Evolutionary conservation across 2,113 vertebrate species (phyloP).

Genomic region (Pithys albifrons): DNA sequence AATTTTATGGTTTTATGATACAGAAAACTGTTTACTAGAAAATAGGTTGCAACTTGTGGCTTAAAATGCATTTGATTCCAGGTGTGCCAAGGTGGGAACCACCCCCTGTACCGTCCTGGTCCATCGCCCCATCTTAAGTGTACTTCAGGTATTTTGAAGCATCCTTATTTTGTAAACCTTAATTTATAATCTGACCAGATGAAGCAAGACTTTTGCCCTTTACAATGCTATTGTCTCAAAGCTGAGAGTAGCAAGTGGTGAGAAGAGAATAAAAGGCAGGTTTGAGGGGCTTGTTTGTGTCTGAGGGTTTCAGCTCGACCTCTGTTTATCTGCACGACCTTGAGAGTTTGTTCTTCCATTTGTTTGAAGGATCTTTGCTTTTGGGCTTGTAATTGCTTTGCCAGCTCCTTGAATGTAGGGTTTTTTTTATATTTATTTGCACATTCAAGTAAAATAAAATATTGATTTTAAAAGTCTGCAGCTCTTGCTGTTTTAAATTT

Average conservation of each 20-base stretch:
- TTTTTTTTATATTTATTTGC: conserved; percentile 82
- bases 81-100: neutral
- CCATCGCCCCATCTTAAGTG: conserved; percentile 21
- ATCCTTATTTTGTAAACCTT: conserved; percentile 67
- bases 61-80: conserved; percentile 30
- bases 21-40: conserved; percentile 34
- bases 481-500: neutral
- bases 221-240: neutral
- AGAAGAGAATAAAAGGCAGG: neutral
- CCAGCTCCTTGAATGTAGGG: conserved; percentile 82
- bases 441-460: conserved; percentile 81
- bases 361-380: conserved; percentile 71
- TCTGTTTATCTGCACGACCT: conserved; percentile 20
- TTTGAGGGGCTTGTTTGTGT: neutral
- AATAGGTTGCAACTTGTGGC: conserved; percentile 59
- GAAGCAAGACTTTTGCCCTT: neutral
- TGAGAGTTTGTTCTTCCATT: conserved; percentile 50
- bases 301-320: neutral
- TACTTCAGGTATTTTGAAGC: conserved; percentile 56
- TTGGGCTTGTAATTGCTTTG: conserved; percentile 71
- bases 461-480: conserved; percentile 54
- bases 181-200: conserved; percentile 35
- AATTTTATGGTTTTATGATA: conserved; percentile 40
- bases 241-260: neutral
- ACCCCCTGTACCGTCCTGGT: neutral